Conservation (phyloP, 2,797 vertebrate genomes). For the Chelidonichthys spinosus region DNA sequence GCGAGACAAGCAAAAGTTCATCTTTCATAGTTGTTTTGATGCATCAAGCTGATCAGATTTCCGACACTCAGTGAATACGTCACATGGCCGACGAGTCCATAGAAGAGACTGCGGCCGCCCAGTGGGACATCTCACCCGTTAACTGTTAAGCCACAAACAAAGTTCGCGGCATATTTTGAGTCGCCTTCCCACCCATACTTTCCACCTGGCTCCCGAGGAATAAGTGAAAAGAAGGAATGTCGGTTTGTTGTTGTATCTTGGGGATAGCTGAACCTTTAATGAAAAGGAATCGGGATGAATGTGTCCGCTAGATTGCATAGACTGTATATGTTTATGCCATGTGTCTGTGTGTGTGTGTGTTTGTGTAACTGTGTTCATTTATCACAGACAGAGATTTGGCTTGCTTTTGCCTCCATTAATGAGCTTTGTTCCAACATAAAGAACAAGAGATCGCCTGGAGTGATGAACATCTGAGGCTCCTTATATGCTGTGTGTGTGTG, state of each 20-base stretch:
- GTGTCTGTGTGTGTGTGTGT: not conserved
- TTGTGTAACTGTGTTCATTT: slow-evolving; percentile 15
- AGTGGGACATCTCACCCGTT: too few species aligned
- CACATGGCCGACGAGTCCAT: too few species aligned
- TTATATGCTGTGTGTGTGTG: not conserved
- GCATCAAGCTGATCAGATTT: too few species aligned
- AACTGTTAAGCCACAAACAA: too few species aligned
- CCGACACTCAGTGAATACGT: too few species aligned
- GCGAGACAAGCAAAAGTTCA: too few species aligned
- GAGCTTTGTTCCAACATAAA: slow-evolving; percentile 46
- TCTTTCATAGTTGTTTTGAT: too few species aligned
- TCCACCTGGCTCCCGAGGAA: not conserved
- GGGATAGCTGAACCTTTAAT: not conserved
- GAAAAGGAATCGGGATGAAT: not conserved
- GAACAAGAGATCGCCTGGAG: slow-evolving; percentile 25
- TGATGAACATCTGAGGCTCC: slow-evolving; percentile 28
- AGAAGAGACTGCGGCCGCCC: too few species aligned
- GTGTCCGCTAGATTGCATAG: not conserved
- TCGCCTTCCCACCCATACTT: too few species aligned
- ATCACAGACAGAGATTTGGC: slow-evolving; percentile 14
- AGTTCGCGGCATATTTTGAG: too few species aligned
- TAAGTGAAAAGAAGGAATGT: not conserved
- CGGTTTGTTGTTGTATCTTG: too few species aligned
- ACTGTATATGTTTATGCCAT: not conserved
- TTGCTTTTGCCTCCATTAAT: slow-evolving; percentile 33